phyloP scores from a whole-genome alignment of 64 coral and sea anemone species.

The Pachyseris speciosa region DNA sequence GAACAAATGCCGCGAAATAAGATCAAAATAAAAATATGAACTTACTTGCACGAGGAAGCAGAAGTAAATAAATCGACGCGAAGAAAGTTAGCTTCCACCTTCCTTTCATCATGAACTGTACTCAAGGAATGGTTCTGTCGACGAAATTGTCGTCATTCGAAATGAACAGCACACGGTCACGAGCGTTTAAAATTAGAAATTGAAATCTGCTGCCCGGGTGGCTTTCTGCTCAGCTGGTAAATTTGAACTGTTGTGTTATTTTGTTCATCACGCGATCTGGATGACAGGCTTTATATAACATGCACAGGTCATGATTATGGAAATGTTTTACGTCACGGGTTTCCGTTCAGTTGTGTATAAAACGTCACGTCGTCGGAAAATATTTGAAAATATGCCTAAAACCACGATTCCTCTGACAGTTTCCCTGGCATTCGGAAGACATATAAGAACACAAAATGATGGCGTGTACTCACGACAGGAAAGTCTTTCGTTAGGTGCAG shows the following conservation, averaged over 20 bases:
- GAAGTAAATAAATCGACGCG: not conserved
- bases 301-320: not conserved
- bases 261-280: no score
- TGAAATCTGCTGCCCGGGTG: not conserved
- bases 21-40: not conserved
- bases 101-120: not conserved
- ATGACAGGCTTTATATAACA: no score
- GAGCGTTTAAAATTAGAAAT: not conserved
- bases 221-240: no score
- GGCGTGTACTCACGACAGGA: no score
- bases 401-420: no score
- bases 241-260: no score
- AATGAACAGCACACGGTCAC: not conserved
- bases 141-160: not conserved
- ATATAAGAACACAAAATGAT: not conserved
- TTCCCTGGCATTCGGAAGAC: not conserved
- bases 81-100: not conserved
- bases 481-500: no score
- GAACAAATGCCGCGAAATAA: not conserved
- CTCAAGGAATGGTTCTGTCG: not conserved
- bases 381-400: no score
- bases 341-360: not conserved
- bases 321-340: not conserved
- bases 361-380: no score
- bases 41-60: slow-evolving; percentile 24